These are phyloP conservation scores for Petrocephalus sullivani DNA, from an alignment of 2,797 vertebrate species.

Conservation along the genomic window DNA sequence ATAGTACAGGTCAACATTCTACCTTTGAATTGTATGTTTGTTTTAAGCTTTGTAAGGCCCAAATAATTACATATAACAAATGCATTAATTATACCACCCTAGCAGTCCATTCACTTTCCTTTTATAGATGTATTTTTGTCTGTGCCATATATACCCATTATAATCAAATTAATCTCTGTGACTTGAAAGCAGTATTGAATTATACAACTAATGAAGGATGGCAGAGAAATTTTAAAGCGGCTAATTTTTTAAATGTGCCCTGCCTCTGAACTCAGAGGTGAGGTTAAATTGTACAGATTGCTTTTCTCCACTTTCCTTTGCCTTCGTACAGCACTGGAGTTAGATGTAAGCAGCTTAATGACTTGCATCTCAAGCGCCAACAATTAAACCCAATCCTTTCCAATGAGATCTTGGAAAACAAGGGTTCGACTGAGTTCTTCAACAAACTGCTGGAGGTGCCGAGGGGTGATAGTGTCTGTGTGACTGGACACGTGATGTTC, in stretches of 20 bases:
- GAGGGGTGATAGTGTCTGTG: conserved; percentile 4
- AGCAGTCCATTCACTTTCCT: not conserved
- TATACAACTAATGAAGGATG: conserved; percentile 23
- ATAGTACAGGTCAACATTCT: not conserved
- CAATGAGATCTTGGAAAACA: conserved; percentile 28
- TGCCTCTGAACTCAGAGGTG: not conserved
- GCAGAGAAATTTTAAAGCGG: conserved; percentile 4
- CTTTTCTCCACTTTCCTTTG: not conserved
- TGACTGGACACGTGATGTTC: conserved; percentile 30
- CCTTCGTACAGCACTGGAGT: not conserved
- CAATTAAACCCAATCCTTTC: conserved; percentile 24
- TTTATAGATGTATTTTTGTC: conserved; percentile 5
- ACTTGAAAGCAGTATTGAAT: conserved; percentile 12
- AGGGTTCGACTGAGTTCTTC: conserved; percentile 31
- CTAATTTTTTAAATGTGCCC: not conserved
- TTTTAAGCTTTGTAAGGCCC: conserved; percentile 2
- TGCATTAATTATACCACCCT: not conserved
- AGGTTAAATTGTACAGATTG: not conserved
- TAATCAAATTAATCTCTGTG: conserved; percentile 19
- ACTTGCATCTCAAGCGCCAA: conserved; percentile 26
- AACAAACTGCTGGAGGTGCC: not conserved
- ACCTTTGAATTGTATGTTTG: not conserved
- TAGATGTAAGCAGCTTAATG: conserved; percentile 26
- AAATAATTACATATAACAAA: conserved; percentile 14
- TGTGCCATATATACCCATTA: not conserved